Base-by-base conservation (phyloP, 2,797 vertebrate genomes). In the Centropyge bicolor region DNA sequence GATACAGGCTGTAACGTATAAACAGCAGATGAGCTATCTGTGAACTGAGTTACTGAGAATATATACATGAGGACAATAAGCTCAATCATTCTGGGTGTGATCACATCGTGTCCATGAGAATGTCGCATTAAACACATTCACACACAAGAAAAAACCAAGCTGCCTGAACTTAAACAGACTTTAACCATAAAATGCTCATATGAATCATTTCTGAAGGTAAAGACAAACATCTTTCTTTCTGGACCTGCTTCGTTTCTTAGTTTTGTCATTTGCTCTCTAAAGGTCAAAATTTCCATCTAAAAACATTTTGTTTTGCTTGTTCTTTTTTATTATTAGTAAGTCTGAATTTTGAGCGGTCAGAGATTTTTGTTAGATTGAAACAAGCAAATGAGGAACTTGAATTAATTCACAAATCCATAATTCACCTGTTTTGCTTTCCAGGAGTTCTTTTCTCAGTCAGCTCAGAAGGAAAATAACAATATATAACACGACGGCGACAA, bases 381-480 rank as follows among this genome's bases (percentile, higher is more conserved):
- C 0, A 0, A 78, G 17, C 63, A 57, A 41, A 56, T 7, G 31
- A 71, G 48, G 24, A 36, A 40, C 46, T 81, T 70, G 67, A 74
- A 68, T 81, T 55, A 52, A 66, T 59, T 76, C 45, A 62, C 49
- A 77, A 78, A 82, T 78, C 54, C 74, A 86, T 80, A 52, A 82
- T 80, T 86, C 79, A 84, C 76, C 55, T 62, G 36, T 17, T 5
- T 49, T 68, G 10, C 60, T 71, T 66, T 72, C 36, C 60, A 60
- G 43, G n/a, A 70, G 36, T 31, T 22, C 8, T 51, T 52, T 45
- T 22, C 38, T 40, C 48, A 6, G 68, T 60, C 12, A n/a, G 19
- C 51, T 66, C 40, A 14, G 20, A 66, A 35, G 65, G 20, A 51
- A 59, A 74, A 68, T 10, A 49, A 55, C 11, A 46, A 70, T 57